Percentiles rank a stretch among this genome's conserved stretches.
Evolutionary conservation across 2,888 invertebrate species (phyloP).

Genomic region (Melitaea athalia): DNA sequence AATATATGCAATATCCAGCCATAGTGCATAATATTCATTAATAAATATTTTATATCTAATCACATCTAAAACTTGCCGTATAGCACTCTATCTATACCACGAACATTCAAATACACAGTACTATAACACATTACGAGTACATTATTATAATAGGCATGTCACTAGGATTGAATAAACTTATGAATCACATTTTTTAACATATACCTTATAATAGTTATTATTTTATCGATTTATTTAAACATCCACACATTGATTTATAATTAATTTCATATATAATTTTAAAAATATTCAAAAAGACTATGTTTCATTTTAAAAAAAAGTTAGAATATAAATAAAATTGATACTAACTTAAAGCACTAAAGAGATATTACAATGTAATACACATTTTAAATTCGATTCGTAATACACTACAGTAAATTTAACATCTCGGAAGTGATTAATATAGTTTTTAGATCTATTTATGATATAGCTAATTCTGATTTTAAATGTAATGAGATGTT

Average conservation of each 20-base stretch:
- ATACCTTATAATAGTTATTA: constrained; percentile 34
- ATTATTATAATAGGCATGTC: constrained; percentile 45
- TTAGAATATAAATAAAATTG: constrained; percentile 22
- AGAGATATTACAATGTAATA: constrained; percentile 18
- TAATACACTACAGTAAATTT: constrained; percentile 23
- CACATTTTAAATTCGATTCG: constrained; percentile 34
- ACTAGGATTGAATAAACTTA: constrained; percentile 56
- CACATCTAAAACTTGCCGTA: constrained; percentile 52
- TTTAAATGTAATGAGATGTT: constrained; percentile 7
- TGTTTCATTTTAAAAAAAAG: constrained; percentile 35
- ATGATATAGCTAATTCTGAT: background rate
- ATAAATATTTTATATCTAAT: constrained; percentile 43
- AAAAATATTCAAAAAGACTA: constrained; percentile 39
- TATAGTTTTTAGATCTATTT: constrained; percentile 5
- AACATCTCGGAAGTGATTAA: constrained; percentile 14
- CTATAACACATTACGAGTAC: constrained; percentile 48
- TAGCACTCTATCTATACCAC: constrained; percentile 47
- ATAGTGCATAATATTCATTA: constrained; percentile 54
- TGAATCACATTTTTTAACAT: constrained; percentile 66
- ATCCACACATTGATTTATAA: constrained; percentile 50
- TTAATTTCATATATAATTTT: constrained; percentile 24
- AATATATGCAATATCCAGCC: constrained; percentile 58
- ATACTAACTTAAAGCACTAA: constrained; percentile 25
- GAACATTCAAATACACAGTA: constrained; percentile 45
- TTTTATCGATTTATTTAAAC: constrained; percentile 43